Evolutionary conservation across 2,888 invertebrate genomes (phyloP).

Genomic region (Drepanosiphum platanoidis): DNA sequence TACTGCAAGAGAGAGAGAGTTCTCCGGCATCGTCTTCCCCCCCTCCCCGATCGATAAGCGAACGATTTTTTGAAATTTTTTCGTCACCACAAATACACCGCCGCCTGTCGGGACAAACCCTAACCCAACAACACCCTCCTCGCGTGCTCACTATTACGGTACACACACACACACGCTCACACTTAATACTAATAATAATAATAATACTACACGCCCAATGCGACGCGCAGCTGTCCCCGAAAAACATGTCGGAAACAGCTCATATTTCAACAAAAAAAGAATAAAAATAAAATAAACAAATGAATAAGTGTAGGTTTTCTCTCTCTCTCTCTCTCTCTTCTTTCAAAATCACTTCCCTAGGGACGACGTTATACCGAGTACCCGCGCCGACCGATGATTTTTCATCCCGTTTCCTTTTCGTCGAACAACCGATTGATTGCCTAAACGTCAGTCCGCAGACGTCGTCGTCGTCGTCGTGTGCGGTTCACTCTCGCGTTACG

Average conservation of each 20-base stretch:
- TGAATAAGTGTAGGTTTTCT: slow-evolving; percentile 2
- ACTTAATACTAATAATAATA: slow-evolving; percentile 21
- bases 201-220: neutral
- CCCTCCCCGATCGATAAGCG: too few species aligned
- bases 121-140: slow-evolving; percentile 12
- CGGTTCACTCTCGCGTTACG: neutral
- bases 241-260: slow-evolving; percentile 57
- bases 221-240: slow-evolving; percentile 49
- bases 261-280: slow-evolving; percentile 40
- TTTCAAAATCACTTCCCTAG: slow-evolving; percentile 41
- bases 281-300: neutral
- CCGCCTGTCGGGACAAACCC: too few species aligned
- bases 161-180: slow-evolving; percentile 2
- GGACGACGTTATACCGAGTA: slow-evolving; percentile 9
- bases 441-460: neutral
- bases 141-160: neutral
- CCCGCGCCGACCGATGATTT: slow-evolving; percentile 29
- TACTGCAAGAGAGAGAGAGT: too few species aligned
- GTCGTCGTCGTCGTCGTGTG: too few species aligned
- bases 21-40: too few species aligned
- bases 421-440: slow-evolving; percentile 6
- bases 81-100: too few species aligned
- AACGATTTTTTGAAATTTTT: too few species aligned
- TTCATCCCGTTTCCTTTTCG: slow-evolving; percentile 17
- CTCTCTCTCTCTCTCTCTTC: too few species aligned